These are phyloP conservation scores for Macrocentrus cingulum DNA, from an alignment of 1,140 invertebrate genomes.

Conservation along the genomic window DNA sequence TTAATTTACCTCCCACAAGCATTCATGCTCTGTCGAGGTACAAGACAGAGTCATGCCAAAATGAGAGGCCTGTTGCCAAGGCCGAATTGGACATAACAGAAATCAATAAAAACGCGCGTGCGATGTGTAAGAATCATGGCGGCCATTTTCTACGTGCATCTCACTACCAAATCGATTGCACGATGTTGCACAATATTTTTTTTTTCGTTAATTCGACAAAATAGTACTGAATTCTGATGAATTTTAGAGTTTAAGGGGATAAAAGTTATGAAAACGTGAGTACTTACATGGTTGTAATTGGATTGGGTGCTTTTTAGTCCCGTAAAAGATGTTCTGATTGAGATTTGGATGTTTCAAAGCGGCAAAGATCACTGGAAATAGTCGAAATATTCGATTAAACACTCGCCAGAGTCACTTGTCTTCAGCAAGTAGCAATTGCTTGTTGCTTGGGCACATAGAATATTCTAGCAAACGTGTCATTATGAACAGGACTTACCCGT, in stretches of 20 bases:
- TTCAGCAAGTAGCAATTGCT: too few relatives aligned
- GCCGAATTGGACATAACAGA: constrained; percentile 10
- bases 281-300: constrained; percentile 46
- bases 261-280: constrained; percentile 7
- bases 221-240: too few relatives aligned
- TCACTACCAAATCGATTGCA: background rate
- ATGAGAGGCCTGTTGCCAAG: constrained; percentile 59
- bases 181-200: background rate
- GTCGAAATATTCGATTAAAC: background rate
- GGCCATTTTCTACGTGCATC: background rate
- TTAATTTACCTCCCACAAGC: constrained; percentile 70
- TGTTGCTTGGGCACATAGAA: background rate
- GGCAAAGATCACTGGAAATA: constrained; percentile 38
- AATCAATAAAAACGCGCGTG: constrained; percentile 27
- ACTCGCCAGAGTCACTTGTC: too few relatives aligned
- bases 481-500: constrained; percentile 41
- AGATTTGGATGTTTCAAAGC: constrained; percentile 28
- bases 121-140: constrained; percentile 24
- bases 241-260: too few relatives aligned
- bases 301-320: constrained; percentile 35
- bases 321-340: constrained; percentile 25
- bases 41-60: constrained; percentile 72
- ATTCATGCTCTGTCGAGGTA: constrained; percentile 68
- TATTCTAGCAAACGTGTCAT: too few relatives aligned
- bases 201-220: background rate